phyloP scores from a whole-genome alignment of 1,140 invertebrate species.

The Anagrus nilaparvatae region DNA sequence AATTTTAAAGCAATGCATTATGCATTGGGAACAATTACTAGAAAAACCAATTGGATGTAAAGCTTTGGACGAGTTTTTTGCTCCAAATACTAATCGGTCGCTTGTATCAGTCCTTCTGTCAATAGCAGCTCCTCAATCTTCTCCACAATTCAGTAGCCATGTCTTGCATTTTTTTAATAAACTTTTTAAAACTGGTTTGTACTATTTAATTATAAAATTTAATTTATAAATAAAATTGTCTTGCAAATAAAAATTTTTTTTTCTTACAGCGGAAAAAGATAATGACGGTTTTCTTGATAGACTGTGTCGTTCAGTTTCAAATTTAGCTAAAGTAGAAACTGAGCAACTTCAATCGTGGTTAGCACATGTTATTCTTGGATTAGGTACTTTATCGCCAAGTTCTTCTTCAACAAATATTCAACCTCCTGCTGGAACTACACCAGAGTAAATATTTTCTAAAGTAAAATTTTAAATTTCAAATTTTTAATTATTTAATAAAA shows the following conservation, averaged over 20 bases:
- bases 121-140: conserved; percentile 55
- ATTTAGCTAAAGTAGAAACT: conserved; percentile 54
- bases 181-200: conserved; percentile 59
- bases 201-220: conserved; percentile 19
- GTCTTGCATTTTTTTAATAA: conserved; percentile 74
- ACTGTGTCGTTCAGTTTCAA: conserved; percentile 56
- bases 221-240: conserved; percentile 2
- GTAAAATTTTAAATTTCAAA: conserved; percentile 5
- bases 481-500: neutral
- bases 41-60: conserved; percentile 68
- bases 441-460: neutral
- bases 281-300: conserved; percentile 54
- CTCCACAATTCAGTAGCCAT: conserved; percentile 61
- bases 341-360: conserved; percentile 60
- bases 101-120: conserved; percentile 65
- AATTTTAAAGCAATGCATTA: conserved; percentile 57
- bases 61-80: conserved; percentile 74
- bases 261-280: conserved; percentile 41
- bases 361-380: conserved; percentile 54
- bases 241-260: neutral
- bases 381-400: conserved; percentile 35
- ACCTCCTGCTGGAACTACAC: conserved; percentile 27
- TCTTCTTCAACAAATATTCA: conserved; percentile 37
- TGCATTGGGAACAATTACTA: conserved; percentile 76
- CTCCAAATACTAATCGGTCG: conserved; percentile 47